These are phyloP conservation scores for Stigmatopora nigra DNA, from an alignment of 2,113 vertebrate species.

Conservation along the genomic window DNA sequence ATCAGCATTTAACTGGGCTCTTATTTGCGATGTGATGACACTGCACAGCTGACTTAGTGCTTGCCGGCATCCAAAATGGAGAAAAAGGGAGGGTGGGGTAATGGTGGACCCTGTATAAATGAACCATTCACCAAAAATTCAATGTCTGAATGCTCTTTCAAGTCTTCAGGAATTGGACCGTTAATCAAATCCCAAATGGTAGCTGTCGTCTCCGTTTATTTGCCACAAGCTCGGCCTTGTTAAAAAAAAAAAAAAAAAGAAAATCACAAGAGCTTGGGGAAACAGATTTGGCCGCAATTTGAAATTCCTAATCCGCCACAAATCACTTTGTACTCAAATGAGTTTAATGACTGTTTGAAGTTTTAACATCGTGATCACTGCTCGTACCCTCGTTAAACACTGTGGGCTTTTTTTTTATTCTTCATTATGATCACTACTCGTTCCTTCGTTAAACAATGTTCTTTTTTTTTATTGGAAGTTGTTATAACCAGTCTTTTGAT, in stretches of 20 bases:
- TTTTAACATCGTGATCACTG: conserved; percentile 27
- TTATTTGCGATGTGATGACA: background rate
- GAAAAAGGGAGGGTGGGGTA: no score
- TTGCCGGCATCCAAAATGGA: background rate
- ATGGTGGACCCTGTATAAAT: background rate
- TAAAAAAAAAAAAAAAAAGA: conserved; percentile 42
- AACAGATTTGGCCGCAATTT: conserved; percentile 45
- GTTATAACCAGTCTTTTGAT: background rate
- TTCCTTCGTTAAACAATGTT: background rate
- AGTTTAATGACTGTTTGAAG: conserved; percentile 28
- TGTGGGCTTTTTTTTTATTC: background rate
- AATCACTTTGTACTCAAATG: conserved; percentile 31
- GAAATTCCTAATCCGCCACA: conserved; percentile 38
- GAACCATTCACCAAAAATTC: background rate
- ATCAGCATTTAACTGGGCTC: background rate
- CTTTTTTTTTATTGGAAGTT: background rate
- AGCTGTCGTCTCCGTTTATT: conserved; percentile 39
- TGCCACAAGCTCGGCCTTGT: conserved; percentile 55
- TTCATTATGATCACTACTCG: background rate
- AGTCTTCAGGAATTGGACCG: background rate
- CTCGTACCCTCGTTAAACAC: background rate
- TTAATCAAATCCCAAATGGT: background rate
- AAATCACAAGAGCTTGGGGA: conserved; percentile 53
- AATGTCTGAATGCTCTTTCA: background rate
- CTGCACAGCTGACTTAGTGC: background rate